A percentile compares a stretch with the other conserved stretches of the same genome.
phyloP scores from a whole-genome alignment of 2,797 vertebrate species.

The Phataginus tricuspis region DNA sequence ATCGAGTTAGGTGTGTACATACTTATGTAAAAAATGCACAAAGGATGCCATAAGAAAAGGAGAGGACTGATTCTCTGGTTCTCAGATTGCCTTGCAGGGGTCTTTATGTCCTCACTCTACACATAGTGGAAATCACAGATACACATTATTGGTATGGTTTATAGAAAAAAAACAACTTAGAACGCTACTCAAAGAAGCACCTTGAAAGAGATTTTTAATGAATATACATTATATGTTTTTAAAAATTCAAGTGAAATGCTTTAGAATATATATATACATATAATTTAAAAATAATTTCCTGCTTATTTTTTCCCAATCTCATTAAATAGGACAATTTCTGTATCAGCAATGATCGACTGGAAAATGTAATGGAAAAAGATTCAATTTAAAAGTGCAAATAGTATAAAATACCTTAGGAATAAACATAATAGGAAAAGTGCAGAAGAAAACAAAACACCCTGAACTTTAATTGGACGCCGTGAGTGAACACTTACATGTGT shows the following conservation, averaged over 20 bases:
- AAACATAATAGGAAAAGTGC: not conserved
- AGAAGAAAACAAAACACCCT: not conserved
- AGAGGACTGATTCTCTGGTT: not conserved
- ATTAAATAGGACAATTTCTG: not conserved
- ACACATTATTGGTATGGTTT: not conserved
- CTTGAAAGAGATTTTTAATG: not conserved
- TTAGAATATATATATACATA: not conserved
- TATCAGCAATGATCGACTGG: not conserved
- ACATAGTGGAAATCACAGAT: not conserved
- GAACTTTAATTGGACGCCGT: not conserved
- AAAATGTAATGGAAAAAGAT: not conserved
- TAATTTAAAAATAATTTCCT: constrained; percentile 22
- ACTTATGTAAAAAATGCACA: not conserved
- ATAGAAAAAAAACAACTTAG: not conserved
- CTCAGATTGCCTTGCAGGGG: not conserved
- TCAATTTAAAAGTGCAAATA: not conserved
- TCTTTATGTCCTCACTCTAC: not conserved
- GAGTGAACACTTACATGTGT: not conserved
- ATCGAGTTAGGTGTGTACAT: not conserved
- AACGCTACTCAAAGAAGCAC: not conserved
- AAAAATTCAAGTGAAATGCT: constrained; percentile 20
- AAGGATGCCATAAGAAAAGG: not conserved
- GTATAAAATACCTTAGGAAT: constrained; percentile 1
- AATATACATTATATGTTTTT: not conserved
- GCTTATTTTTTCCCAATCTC: not conserved